Percentiles rank a stretch among this genome's conserved stretches.
phyloP scores from a whole-genome alignment of 2,797 vertebrate genomes.

The Takifugu ocellatus region DNA sequence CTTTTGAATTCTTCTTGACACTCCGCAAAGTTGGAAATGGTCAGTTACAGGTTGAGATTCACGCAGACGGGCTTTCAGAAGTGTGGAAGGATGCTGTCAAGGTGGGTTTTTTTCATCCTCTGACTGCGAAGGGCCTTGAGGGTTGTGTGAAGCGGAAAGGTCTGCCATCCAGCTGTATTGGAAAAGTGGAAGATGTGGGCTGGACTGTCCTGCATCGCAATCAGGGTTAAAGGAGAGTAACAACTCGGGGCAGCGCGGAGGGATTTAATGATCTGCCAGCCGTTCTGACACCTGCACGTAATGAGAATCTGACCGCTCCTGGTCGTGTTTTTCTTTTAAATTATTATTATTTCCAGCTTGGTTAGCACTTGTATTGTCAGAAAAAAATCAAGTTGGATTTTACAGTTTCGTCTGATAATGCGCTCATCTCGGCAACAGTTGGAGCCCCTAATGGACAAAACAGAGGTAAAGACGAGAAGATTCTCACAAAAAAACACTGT shows the following conservation, averaged over 20 bases:
- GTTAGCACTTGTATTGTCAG: not conserved
- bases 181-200: constrained; percentile 4
- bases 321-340: constrained; percentile 2
- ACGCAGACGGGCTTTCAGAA: constrained; percentile 21
- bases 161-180: constrained; percentile 40
- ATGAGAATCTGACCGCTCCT: constrained; percentile 1
- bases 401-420: not conserved
- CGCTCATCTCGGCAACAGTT: not conserved
- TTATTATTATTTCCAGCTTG: no score
- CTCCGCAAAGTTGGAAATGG: not conserved
- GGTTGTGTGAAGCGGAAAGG: constrained; percentile 16
- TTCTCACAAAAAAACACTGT: constrained; percentile 1
- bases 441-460: not conserved
- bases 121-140: constrained; percentile 29
- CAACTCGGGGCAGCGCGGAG: not conserved
- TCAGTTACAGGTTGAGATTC: constrained; percentile 1
- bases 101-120: not conserved
- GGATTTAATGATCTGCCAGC: constrained; percentile 1
- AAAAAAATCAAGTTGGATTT: not conserved
- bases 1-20: not conserved
- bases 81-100: constrained; percentile 9
- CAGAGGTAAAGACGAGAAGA: not conserved
- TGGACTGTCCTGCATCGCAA: constrained; percentile 12
- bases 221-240: constrained; percentile 17
- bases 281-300: not conserved